phyloP scores from a whole-genome alignment of 2,113 vertebrate genomes.

The Microtus richardsoni region DNA sequence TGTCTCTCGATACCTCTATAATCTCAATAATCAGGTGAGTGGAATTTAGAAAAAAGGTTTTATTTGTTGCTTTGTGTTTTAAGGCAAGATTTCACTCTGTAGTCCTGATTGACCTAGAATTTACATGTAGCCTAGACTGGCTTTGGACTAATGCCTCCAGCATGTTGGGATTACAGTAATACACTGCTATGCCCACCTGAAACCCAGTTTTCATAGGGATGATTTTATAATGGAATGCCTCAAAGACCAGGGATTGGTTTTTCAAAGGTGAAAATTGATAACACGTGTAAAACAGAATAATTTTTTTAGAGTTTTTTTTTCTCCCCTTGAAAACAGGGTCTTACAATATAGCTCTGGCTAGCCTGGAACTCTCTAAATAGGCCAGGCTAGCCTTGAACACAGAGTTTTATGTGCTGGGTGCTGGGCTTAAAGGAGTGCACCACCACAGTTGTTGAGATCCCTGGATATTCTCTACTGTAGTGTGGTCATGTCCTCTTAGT shows the following conservation, averaged over 20 bases:
- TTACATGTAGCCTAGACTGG: not conserved
- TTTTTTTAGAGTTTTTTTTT: constrained; percentile 15
- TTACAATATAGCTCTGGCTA: not conserved
- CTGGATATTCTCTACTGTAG: not conserved
- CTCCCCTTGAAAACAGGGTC: not conserved
- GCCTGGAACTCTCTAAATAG: not conserved
- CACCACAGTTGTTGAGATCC: not conserved
- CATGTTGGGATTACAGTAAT: not conserved
- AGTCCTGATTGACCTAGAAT: not conserved
- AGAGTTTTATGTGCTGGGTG: not conserved
- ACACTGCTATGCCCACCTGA: no score
- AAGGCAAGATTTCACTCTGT: not conserved
- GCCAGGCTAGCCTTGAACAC: not conserved
- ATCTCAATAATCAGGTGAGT: constrained; percentile 98
- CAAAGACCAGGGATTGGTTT: constrained; percentile 29
- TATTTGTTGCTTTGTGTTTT: not conserved
- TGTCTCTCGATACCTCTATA: constrained; percentile 98
- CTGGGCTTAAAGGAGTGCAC: not conserved
- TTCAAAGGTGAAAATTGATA: constrained; percentile 20
- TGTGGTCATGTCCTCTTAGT: not conserved
- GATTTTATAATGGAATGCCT: not conserved
- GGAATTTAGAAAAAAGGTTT: not conserved
- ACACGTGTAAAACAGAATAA: not conserved
- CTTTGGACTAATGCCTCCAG: not conserved
- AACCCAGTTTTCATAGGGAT: not conserved